Percentiles rank a stretch among this genome's conserved stretches.
Evolutionary conservation across 2,888 invertebrate species (phyloP).

Genomic region (Leptarthrus brevirostris): DNA sequence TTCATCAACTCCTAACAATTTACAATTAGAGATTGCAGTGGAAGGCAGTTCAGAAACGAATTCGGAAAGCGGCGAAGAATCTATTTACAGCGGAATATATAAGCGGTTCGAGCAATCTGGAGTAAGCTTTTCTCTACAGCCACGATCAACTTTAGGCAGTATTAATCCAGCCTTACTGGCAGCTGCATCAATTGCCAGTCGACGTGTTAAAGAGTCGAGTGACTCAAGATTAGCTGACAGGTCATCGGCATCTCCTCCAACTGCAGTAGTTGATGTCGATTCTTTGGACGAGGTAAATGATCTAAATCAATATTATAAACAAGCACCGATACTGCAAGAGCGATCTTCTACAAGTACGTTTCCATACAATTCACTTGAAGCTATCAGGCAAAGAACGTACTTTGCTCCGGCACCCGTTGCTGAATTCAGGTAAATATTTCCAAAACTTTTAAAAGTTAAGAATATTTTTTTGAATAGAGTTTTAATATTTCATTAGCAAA

Average conservation of each 20-base stretch:
- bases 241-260: constrained; percentile 47
- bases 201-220: constrained; percentile 59
- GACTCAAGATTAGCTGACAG: constrained; percentile 58
- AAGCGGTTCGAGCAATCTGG: constrained; percentile 54
- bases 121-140: constrained; percentile 47
- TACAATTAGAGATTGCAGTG: constrained; percentile 50
- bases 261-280: constrained; percentile 54
- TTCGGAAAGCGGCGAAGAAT: constrained; percentile 55
- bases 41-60: constrained; percentile 55
- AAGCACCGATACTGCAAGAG: constrained; percentile 47
- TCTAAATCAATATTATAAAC: constrained; percentile 44
- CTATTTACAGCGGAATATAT: constrained; percentile 54
- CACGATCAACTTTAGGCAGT: constrained; percentile 56
- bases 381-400: constrained; percentile 59
- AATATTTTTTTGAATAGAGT: constrained; percentile 54
- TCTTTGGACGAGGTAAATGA: constrained; percentile 31
- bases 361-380: constrained; percentile 57
- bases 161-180: constrained; percentile 66
- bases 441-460: no score
- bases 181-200: constrained; percentile 65
- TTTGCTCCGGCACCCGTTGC: constrained; percentile 63
- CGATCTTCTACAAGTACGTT: constrained; percentile 55
- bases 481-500: no score
- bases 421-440: constrained; percentile 63
- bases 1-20: constrained; percentile 54